Conservation (phyloP, 2,888 invertebrate species). For the Tetranychus piercei region DNA sequence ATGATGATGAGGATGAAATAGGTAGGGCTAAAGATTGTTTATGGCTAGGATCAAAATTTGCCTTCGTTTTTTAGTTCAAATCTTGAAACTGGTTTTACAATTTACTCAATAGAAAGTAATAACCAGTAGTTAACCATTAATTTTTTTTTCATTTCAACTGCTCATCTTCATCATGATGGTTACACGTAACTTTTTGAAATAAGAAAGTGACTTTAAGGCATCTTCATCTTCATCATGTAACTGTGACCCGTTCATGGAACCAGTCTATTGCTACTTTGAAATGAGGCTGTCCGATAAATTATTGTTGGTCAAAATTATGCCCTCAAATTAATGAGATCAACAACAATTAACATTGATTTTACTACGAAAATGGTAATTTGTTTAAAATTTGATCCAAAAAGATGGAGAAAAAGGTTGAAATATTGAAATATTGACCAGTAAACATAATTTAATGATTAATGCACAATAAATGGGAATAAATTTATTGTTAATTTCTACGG, state of each 20-base stretch:
- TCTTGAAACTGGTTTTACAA: background rate
- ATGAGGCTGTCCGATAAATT: background rate
- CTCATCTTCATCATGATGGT: background rate
- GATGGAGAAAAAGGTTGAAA: too few species aligned
- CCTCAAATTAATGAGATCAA: background rate
- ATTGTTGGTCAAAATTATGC: background rate
- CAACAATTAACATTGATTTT: background rate
- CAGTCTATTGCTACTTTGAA: background rate
- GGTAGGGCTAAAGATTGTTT: background rate
- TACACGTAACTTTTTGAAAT: background rate
- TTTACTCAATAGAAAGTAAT: background rate
- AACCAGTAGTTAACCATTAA: background rate
- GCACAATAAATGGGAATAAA: too few species aligned
- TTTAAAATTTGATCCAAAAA: too few species aligned
- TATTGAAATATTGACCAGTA: too few species aligned
- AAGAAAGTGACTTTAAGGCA: background rate
- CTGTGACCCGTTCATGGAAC: constrained; percentile 1
- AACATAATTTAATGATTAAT: too few species aligned
- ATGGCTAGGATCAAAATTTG: background rate
- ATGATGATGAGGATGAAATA: background rate
- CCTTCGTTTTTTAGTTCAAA: background rate
- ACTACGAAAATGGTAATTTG: background rate
- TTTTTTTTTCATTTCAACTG: background rate
- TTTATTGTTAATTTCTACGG: too few species aligned
- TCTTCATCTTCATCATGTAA: background rate